Percentiles rank a stretch among this genome's conserved stretches.
These are phyloP conservation scores for Hydrolagus colliei DNA, from an alignment of 2,797 vertebrate species.

Conservation along the genomic window DNA sequence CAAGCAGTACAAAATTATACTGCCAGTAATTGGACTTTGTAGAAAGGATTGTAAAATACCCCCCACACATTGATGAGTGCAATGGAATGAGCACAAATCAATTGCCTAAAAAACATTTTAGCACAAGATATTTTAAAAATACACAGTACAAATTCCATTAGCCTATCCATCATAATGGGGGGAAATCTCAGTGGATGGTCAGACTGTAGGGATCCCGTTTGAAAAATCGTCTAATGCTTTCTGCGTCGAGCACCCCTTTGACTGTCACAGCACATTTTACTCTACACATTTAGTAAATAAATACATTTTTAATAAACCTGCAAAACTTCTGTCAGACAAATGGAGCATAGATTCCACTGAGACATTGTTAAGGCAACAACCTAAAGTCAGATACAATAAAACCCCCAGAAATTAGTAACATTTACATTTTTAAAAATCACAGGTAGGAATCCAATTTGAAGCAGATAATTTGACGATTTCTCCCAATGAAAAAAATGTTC, in stretches of 20 bases:
- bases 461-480: background rate
- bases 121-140: background rate
- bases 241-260: no score
- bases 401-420: background rate
- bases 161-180: no score
- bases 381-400: constrained; percentile 9
- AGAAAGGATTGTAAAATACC: background rate
- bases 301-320: no score
- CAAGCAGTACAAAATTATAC: background rate
- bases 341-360: no score
- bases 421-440: background rate
- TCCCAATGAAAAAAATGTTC: background rate
- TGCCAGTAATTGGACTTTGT: background rate
- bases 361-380: background rate
- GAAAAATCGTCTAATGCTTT: no score
- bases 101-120: background rate
- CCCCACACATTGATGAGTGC: background rate
- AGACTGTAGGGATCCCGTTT: no score
- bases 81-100: background rate
- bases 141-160: no score
- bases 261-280: no score
- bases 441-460: constrained; percentile 17
- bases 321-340: no score
- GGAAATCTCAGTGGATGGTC: no score
- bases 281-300: no score